Conservation (phyloP, 2,888 invertebrate species). For the Camptogramma bilineatum region DNA sequence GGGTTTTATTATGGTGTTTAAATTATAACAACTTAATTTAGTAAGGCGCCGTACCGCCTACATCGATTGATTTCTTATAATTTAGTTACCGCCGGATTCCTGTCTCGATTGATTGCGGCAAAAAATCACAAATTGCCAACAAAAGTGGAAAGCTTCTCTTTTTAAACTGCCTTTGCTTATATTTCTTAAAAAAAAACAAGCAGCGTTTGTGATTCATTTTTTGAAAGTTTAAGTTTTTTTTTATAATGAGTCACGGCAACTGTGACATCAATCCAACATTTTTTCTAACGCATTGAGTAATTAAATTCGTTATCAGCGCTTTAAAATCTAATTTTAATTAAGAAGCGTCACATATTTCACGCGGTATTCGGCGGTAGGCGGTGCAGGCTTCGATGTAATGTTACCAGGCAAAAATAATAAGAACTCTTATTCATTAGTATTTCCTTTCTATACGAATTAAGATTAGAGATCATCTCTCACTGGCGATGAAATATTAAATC, state of each 20-base stretch:
- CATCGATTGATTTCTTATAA: conserved; percentile 81
- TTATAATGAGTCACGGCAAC: conserved; percentile 8
- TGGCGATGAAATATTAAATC: conserved; percentile 81
- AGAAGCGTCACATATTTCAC: conserved; percentile 84
- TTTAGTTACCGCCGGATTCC: conserved; percentile 70
- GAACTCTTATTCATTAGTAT: conserved; percentile 57
- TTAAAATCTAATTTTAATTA: conserved; percentile 83
- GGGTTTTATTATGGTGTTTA: conserved; percentile 74
- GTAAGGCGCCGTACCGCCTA: conserved; percentile 79
- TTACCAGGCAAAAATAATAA: conserved; percentile 58
- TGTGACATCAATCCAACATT: conserved; percentile 32
- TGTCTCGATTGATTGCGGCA: conserved; percentile 65
- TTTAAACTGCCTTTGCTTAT: conserved; percentile 38
- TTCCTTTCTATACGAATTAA: conserved; percentile 46
- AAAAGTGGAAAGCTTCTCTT: conserved; percentile 41
- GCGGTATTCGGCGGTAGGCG: conserved; percentile 81
- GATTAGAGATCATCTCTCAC: conserved; percentile 57
- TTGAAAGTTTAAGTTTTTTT: neutral
- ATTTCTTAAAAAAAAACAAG: conserved; percentile 12
- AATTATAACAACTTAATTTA: conserved; percentile 82
- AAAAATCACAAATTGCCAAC: conserved; percentile 57
- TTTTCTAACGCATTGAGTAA: conserved; percentile 72
- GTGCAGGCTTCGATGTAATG: conserved; percentile 65
- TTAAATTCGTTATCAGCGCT: conserved; percentile 78
- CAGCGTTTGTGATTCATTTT: conserved; percentile 9